phyloP scores from a whole-genome alignment of 2,888 invertebrate genomes.

The Oscheius sp. region DNA sequence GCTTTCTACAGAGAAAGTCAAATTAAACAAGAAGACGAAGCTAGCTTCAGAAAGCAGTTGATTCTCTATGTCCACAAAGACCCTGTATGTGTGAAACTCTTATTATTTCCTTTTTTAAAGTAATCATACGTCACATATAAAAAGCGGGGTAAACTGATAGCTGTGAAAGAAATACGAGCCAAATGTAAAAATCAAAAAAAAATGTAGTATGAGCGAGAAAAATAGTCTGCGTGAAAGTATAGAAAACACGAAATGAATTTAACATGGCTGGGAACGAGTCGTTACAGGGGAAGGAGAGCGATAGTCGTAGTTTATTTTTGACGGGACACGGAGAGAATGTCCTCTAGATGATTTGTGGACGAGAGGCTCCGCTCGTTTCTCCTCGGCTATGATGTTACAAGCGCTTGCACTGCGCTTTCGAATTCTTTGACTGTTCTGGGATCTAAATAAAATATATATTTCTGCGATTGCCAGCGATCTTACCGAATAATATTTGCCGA shows the following conservation, averaged over 20 bases:
- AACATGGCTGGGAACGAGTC: slow-evolving; percentile 9
- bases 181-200: too few relatives aligned
- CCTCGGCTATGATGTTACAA: slow-evolving; percentile 35
- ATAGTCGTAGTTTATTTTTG: slow-evolving; percentile 5
- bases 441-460: slow-evolving; percentile 30
- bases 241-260: not conserved
- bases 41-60: too few relatives aligned
- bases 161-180: too few relatives aligned
- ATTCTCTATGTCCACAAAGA: too few relatives aligned
- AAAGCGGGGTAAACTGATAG: too few relatives aligned
- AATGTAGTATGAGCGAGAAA: too few relatives aligned
- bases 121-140: too few relatives aligned
- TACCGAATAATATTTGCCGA: slow-evolving; percentile 40
- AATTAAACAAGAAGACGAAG: too few relatives aligned
- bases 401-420: slow-evolving; percentile 52
- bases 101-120: too few relatives aligned
- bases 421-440: slow-evolving; percentile 38
- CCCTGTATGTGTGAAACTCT: too few relatives aligned
- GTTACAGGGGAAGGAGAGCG: slow-evolving; percentile 17
- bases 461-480: not conserved
- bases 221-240: not conserved
- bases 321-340: slow-evolving; percentile 19
- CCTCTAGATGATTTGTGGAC: slow-evolving; percentile 37
- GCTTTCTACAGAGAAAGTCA: too few relatives aligned
- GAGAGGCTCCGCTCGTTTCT: slow-evolving; percentile 22